phyloP scores from a whole-genome alignment of 2,113 vertebrate species.

The Nothoprocta pentlandii region DNA sequence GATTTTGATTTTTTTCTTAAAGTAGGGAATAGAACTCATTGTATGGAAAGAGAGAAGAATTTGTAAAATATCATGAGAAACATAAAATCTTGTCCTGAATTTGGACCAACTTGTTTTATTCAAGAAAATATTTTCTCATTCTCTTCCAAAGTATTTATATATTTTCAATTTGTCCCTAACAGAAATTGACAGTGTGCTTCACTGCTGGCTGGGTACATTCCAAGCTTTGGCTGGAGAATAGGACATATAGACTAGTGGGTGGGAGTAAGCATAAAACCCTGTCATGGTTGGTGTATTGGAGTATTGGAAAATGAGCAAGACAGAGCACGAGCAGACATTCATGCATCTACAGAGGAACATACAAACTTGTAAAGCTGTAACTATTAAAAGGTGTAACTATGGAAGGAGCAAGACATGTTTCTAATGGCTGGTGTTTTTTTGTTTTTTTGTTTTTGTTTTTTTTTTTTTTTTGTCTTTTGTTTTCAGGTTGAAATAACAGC shows the following conservation, averaged over 20 bases:
- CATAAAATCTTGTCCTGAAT: background rate
- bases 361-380: background rate
- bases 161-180: background rate
- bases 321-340: background rate
- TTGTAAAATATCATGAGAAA: background rate
- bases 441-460: background rate
- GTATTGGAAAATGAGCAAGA: background rate
- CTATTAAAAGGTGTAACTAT: background rate
- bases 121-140: background rate
- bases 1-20: background rate
- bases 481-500: background rate
- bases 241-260: fast-evolving
- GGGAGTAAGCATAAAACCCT: background rate
- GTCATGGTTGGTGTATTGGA: background rate
- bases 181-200: background rate
- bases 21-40: background rate
- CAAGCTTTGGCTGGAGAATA: background rate
- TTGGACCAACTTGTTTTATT: background rate
- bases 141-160: background rate
- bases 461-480: background rate
- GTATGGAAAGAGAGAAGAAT: background rate
- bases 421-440: background rate
- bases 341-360: background rate
- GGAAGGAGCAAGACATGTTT: background rate
- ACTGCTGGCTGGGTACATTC: background rate